Evolutionary conservation across 1,140 invertebrate species (phyloP).

Genomic region (Polypedilum vanderplanki): DNA sequence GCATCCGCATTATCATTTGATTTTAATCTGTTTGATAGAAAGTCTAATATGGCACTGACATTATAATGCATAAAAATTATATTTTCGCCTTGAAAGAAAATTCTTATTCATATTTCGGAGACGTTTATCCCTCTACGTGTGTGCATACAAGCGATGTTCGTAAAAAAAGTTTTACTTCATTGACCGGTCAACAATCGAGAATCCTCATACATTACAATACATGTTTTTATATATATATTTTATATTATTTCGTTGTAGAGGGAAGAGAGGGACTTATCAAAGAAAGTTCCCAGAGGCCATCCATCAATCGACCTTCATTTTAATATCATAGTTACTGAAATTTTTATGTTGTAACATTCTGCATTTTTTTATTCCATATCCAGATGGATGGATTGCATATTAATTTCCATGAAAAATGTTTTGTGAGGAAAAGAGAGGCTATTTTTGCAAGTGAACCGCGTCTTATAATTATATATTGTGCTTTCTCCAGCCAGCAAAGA

Average conservation of each 20-base stretch:
- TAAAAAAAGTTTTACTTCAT: no score
- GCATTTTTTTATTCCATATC: constrained; percentile 13
- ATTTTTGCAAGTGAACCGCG: not conserved
- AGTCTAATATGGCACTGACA: not conserved
- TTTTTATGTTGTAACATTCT: constrained; percentile 27
- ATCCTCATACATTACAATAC: constrained; percentile 23
- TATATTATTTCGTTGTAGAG: not conserved
- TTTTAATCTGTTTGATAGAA: constrained; percentile 20
- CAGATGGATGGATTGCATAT: not conserved
- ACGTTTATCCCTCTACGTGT: constrained; percentile 13
- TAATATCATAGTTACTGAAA: constrained; percentile 5
- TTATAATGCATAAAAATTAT: not conserved
- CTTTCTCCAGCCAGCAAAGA: not conserved
- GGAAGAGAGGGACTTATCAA: not conserved
- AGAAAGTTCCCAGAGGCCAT: constrained; percentile 11
- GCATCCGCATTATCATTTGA: constrained; percentile 23
- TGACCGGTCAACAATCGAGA: constrained; percentile 6
- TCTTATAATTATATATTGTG: constrained; percentile 12
- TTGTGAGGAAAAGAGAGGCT: not conserved
- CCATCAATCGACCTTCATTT: constrained; percentile 28
- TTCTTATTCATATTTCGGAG: constrained; percentile 7
- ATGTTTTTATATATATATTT: not conserved
- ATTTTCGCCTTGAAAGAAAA: not conserved
- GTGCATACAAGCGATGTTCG: not conserved
- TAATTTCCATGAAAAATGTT: not conserved